These are phyloP conservation scores for Acropora tenuis DNA, from an alignment of 64 coral and sea anemone genomes.

Conservation along the genomic window DNA sequence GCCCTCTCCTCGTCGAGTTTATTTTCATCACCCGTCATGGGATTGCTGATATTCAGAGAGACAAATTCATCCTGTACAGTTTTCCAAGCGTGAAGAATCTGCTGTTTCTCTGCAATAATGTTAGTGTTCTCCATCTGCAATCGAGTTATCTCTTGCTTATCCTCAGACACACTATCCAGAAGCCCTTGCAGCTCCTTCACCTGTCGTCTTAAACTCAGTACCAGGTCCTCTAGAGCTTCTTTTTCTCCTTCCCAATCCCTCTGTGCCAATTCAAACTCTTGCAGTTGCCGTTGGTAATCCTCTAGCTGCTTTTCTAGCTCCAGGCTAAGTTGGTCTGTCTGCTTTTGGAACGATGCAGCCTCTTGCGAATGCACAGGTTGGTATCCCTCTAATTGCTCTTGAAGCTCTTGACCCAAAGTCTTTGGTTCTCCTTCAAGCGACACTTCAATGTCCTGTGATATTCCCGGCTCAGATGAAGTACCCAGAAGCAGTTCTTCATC, in stretches of 20 bases:
- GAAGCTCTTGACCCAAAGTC: background rate
- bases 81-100: constrained; percentile 34
- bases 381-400: constrained; percentile 72
- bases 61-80: constrained; percentile 33
- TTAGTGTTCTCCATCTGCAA: constrained; percentile 3
- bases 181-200: constrained; percentile 61
- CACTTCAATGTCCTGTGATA: background rate
- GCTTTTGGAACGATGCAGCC: background rate
- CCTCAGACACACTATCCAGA: background rate
- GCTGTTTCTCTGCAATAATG: constrained; percentile 14
- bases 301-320: constrained; percentile 57
- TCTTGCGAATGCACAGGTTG: constrained; percentile 11
- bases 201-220: constrained; percentile 65
- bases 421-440: background rate
- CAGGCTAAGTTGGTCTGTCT: background rate
- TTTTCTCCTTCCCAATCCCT: constrained; percentile 87
- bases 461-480: background rate
- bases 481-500: background rate
- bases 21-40: background rate
- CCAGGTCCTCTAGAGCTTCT: constrained; percentile 75
- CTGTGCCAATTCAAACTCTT: constrained; percentile 73
- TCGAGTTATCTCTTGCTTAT: constrained; percentile 10
- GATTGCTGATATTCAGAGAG: constrained; percentile 21
- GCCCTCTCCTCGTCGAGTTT: background rate
- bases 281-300: constrained; percentile 67